A percentile compares a stretch with the other conserved stretches of the same genome.
phyloP scores from a whole-genome alignment of 2,113 vertebrate genomes.

The Sarotherodon lohbergeri region DNA sequence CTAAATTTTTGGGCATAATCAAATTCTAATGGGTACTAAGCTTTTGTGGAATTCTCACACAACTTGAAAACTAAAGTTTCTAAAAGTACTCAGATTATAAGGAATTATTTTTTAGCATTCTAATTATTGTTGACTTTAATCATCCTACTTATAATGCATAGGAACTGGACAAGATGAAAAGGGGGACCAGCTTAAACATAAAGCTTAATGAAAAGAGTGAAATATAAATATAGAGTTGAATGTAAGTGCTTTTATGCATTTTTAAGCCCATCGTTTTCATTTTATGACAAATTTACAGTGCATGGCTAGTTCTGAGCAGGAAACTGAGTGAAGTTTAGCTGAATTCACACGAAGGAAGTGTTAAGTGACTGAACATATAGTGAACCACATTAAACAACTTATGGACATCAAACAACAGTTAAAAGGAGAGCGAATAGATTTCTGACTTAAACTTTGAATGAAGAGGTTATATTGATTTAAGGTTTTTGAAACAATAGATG shows the following conservation, averaged over 20 bases:
- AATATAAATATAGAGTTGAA: neutral
- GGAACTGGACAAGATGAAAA: neutral
- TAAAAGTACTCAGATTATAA: neutral
- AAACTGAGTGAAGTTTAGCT: neutral
- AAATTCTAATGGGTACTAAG: rapidly evolving
- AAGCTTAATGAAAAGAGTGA: neutral
- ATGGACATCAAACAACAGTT: neutral
- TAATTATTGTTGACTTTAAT: neutral
- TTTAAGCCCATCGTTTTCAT: neutral
- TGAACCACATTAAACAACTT: neutral
- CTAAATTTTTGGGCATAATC: neutral
- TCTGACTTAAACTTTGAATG: neutral
- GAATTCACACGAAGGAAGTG: neutral
- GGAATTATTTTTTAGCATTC: neutral
- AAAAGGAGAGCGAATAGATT: neutral
- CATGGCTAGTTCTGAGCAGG: neutral
- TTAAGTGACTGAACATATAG: neutral
- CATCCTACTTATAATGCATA: neutral
- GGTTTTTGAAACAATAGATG: neutral
- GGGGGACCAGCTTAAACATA: neutral
- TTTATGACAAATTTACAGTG: neutral
- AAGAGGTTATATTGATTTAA: rapidly evolving
- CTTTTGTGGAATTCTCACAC: neutral
- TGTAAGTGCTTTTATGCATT: neutral
- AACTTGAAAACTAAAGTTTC: neutral